A percentile compares a stretch with the other conserved stretches of the same genome.
Conservation (phyloP, 2,888 invertebrate genomes). For the Mystacides longicornis region DNA sequence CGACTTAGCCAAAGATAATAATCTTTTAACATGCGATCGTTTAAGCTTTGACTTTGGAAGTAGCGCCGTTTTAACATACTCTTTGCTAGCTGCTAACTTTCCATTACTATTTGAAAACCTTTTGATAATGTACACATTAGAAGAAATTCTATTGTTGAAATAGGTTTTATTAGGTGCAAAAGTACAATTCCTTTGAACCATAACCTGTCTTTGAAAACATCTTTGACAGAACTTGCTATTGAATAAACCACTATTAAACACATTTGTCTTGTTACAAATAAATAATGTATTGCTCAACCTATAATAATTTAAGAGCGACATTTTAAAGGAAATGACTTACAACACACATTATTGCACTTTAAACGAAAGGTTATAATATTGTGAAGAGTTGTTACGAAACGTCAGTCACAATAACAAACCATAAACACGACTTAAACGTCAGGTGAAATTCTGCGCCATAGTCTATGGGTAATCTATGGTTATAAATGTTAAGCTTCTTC, state of each 20-base stretch:
- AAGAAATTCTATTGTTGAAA: background rate
- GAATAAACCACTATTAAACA: background rate
- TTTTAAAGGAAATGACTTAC: background rate
- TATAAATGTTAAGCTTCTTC: no score
- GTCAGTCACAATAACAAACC: background rate
- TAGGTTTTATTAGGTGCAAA: background rate
- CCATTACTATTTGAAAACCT: background rate
- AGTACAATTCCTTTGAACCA: background rate
- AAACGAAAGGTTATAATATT: background rate
- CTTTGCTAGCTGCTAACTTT: background rate
- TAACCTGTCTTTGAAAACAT: background rate
- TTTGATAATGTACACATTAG: background rate
- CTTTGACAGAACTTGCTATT: background rate
- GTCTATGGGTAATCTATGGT: no score
- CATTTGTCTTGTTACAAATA: background rate
- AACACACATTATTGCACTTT: background rate
- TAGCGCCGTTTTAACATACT: constrained; percentile 8
- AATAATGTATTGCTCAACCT: background rate
- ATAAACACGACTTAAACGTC: background rate
- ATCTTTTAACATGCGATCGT: constrained; percentile 47
- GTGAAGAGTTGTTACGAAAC: background rate
- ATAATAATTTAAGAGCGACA: background rate
- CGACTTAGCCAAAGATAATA: constrained; percentile 53
- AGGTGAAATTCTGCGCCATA: no score
- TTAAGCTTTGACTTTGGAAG: constrained; percentile 46